Percentiles rank a stretch among this genome's conserved stretches.
phyloP scores from a whole-genome alignment of 2,113 vertebrate species.

The Morone saxatilis region DNA sequence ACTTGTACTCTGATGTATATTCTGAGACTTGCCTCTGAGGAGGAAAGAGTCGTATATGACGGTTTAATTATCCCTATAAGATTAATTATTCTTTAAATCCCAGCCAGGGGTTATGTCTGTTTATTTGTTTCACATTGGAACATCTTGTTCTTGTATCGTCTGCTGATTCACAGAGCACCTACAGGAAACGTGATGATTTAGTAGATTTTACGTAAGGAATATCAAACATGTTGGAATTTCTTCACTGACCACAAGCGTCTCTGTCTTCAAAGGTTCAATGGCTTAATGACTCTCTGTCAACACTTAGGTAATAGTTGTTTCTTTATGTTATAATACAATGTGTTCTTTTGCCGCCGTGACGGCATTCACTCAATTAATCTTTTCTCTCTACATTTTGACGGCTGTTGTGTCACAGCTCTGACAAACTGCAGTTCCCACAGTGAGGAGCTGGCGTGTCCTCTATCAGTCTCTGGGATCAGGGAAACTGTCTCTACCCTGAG shows the following conservation, averaged over 20 bases:
- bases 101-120: not conserved
- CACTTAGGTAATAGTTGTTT: constrained; percentile 35
- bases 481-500: constrained; percentile 68
- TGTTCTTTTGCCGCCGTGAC: constrained; percentile 58
- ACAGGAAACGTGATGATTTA: constrained; percentile 9
- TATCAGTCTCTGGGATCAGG: constrained; percentile 77
- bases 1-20: not conserved
- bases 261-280: not conserved
- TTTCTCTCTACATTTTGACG: constrained; percentile 38
- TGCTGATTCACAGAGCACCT: not conserved
- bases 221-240: not conserved
- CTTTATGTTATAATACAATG: constrained; percentile 34
- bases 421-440: constrained; percentile 72
- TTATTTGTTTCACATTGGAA: not conserved
- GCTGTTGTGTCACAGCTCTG: constrained; percentile 68
- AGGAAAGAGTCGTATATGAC: not conserved
- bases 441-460: constrained; percentile 53
- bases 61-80: not conserved
- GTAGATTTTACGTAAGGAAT: not conserved
- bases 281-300: not conserved
- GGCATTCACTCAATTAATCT: constrained; percentile 29
- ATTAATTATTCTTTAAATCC: not conserved
- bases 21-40: not conserved
- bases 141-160: constrained; percentile 10
- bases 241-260: constrained; percentile 11